These are phyloP conservation scores for Micrastur ruficollis DNA, from an alignment of 2,797 vertebrate genomes.

Conservation along the genomic window DNA sequence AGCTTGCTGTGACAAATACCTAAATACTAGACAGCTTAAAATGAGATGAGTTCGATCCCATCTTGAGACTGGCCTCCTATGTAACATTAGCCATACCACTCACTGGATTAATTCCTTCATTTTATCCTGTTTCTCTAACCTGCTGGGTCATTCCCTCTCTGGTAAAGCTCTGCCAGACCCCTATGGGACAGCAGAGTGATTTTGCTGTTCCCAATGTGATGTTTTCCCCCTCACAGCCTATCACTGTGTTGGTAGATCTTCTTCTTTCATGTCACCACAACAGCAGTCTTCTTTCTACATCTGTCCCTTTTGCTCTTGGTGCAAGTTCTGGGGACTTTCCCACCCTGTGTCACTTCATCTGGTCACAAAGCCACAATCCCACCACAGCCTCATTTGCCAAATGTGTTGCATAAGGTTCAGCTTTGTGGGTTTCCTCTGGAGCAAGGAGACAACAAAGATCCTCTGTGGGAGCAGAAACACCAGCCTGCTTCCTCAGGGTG, in stretches of 20 bases:
- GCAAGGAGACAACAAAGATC: background rate
- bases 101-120: background rate
- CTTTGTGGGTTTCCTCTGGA: constrained; percentile 1
- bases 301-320: background rate
- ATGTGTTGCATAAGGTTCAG: background rate
- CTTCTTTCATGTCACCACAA: background rate
- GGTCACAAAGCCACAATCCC: constrained; percentile 23
- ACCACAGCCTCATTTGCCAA: background rate
- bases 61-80: background rate
- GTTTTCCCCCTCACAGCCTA: background rate
- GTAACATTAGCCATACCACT: background rate
- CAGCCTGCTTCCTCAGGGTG: background rate
- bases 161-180: background rate
- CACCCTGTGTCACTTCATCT: background rate
- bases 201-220: background rate
- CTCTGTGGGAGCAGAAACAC: background rate
- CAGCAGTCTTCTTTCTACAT: background rate
- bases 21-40: background rate
- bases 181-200: background rate
- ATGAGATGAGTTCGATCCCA: background rate
- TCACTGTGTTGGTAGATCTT: background rate
- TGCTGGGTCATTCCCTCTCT: background rate
- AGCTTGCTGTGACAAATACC: background rate
- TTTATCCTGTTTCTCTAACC: background rate
- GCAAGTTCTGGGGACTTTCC: constrained; percentile 26